Evolutionary conservation across 2,113 vertebrate genomes (phyloP).

Genomic region (Columba livia): DNA sequence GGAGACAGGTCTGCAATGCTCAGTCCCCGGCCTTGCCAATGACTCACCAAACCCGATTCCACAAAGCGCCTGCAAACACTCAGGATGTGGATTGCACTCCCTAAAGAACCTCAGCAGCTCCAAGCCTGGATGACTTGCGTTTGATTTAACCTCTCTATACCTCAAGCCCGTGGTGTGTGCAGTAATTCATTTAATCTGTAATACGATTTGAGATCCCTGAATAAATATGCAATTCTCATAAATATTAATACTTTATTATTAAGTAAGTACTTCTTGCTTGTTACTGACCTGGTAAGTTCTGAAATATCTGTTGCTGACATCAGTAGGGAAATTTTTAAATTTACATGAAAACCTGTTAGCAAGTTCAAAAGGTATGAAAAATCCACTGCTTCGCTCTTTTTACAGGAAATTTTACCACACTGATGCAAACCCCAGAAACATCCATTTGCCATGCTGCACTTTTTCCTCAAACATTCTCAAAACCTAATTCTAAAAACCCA

Average conservation of each 20-base stretch:
- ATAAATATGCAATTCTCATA: slow-evolving; percentile 50
- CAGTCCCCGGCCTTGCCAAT: neutral
- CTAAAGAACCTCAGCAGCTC: neutral
- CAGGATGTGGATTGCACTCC: neutral
- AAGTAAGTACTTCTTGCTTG: slow-evolving; percentile 46
- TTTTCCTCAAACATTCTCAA: neutral
- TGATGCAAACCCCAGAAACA: neutral
- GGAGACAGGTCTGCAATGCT: neutral
- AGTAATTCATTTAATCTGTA: slow-evolving; percentile 50
- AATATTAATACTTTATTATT: slow-evolving; percentile 69
- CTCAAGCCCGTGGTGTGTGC: neutral
- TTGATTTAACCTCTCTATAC: slow-evolving; percentile 35
- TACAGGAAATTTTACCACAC: neutral
- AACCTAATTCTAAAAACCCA: neutral
- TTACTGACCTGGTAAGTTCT: slow-evolving; percentile 37
- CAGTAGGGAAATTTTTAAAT: slow-evolving; percentile 27
- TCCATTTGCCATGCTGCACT: slow-evolving; percentile 4
- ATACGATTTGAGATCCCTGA: slow-evolving; percentile 29
- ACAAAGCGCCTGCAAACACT: neutral
- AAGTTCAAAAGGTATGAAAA: slow-evolving; percentile 40
- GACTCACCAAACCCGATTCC: neutral
- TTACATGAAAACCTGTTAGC: slow-evolving; percentile 35
- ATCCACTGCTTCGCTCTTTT: neutral
- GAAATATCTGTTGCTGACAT: slow-evolving; percentile 21
- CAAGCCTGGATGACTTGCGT: neutral